A percentile compares a stretch with the other conserved stretches of the same genome.
phyloP scores from a whole-genome alignment of 2,888 invertebrate genomes.

The Sussaba pulchella region DNA sequence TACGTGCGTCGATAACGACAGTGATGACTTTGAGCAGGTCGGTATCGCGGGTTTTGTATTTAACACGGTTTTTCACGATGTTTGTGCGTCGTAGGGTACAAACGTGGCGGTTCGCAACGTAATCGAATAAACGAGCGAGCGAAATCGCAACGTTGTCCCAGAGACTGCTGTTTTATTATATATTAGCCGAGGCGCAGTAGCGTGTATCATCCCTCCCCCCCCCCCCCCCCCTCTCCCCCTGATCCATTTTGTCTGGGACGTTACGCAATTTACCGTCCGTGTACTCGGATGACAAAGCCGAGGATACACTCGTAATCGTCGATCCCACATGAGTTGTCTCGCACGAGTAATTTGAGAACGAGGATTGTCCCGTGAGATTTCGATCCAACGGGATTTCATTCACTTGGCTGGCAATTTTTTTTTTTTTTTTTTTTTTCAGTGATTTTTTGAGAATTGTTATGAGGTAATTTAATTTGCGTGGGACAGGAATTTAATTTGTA shows the following conservation, averaged over 20 bases:
- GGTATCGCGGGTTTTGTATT: slow-evolving; percentile 6
- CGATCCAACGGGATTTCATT: not conserved
- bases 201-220: not conserved
- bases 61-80: not conserved
- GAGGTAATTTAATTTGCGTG: no score
- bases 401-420: no score
- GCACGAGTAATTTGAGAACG: not conserved
- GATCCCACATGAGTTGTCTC: not conserved
- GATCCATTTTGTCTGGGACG: not conserved
- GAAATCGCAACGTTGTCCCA: slow-evolving; percentile 8
- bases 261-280: slow-evolving; percentile 20
- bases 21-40: slow-evolving; percentile 16
- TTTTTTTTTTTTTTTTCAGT: no score
- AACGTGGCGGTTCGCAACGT: slow-evolving; percentile 3
- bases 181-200: not conserved
- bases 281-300: not conserved
- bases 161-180: not conserved
- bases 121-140: not conserved
- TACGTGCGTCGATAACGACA: slow-evolving; percentile 19
- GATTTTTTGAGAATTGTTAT: no score
- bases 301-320: slow-evolving; percentile 5
- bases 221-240: not conserved
- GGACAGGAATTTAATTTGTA: no score
- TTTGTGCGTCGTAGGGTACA: not conserved
- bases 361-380: not conserved